Evolutionary conservation across 2,888 invertebrate genomes (phyloP), one percentile per base, ranked within the genome.

Genomic region (Drosophila neonasuta): DNA sequence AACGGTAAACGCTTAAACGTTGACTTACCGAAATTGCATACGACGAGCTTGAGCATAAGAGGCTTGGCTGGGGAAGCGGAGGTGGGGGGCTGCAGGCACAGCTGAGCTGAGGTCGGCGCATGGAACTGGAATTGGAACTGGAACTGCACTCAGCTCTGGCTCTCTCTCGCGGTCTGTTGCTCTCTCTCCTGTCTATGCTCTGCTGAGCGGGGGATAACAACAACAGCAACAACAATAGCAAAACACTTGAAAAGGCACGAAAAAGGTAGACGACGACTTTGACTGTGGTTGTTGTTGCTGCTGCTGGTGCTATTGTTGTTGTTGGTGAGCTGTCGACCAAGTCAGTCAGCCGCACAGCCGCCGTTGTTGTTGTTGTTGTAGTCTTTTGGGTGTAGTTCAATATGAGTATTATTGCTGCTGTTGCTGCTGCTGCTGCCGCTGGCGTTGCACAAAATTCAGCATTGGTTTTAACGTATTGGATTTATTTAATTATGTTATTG

Each of bases 301-400:
- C 36, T 73, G 36, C 36, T 36, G 49, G 42, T 56, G 44, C 20
- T 48, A 15, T 29, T 72, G 60, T 11, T 34, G 34, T 34, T 49
- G 36, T 15, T 48, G 77, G 58, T 77, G 78, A 62, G 77, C 63
- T 68, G 70, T 79, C 74, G 73, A 76, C 79, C 76, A 76, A 71
- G 77, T 79, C 79, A 77, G 84, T 80, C 79, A 77, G 84, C 84
- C 80, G 79, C 80, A 80, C 76, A 75, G 79, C 79, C 76, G 64
- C 75, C 67, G 74, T 71, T 46, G 55, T 50, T 54, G 50, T 29
- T 61, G 72, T 34, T 75, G 58, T 55, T 69, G 66, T 61, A 82
- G 74, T 64, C 66, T 72, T 68, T 71, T 75, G 87, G 80, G 80
- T 87, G 86, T 82, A 71, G 74, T 74, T 83, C 80, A 84, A 71